A percentile compares a stretch with the other conserved stretches of the same genome.
These are phyloP conservation scores for Meta bourneti DNA, from an alignment of 2,888 invertebrate species.

Conservation along the genomic window DNA sequence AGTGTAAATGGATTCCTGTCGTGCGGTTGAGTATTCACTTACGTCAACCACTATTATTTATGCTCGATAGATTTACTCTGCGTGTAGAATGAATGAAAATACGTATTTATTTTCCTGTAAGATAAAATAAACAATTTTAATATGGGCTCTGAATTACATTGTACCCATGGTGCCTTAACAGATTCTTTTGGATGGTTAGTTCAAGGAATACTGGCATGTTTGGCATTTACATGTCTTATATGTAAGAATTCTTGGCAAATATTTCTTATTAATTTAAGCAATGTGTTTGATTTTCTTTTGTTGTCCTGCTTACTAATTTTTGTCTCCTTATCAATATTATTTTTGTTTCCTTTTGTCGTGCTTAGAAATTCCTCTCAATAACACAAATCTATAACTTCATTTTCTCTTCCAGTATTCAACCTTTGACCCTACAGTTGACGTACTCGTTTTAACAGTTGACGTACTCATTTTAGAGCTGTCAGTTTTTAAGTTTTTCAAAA, in stretches of 20 bases:
- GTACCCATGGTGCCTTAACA: conserved; percentile 83
- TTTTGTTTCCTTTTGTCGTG: neutral
- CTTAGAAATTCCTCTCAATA: neutral
- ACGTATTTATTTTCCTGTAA: conserved; percentile 11
- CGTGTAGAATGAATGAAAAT: neutral
- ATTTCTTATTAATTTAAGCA: neutral
- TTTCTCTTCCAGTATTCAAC: no score
- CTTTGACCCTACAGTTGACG: no score
- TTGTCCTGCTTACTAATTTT: neutral
- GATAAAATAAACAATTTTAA: conserved; percentile 15
- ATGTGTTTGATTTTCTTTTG: neutral
- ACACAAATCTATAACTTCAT: no score
- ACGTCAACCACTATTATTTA: no score
- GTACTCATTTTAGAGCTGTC: no score
- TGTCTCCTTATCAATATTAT: neutral
- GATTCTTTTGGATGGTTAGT: conserved; percentile 88
- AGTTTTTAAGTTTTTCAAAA: no score
- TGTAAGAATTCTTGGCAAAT: conserved; percentile 83
- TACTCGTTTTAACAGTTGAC: no score
- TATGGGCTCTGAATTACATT: conserved; percentile 75
- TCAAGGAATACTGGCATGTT: conserved; percentile 86
- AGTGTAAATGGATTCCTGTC: neutral
- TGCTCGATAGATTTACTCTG: neutral
- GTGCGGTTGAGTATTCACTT: no score
- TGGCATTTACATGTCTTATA: conserved; percentile 88